Evolutionary conservation across 2,888 invertebrate genomes (phyloP).

Genomic region (Oxyscelio sp.): DNA sequence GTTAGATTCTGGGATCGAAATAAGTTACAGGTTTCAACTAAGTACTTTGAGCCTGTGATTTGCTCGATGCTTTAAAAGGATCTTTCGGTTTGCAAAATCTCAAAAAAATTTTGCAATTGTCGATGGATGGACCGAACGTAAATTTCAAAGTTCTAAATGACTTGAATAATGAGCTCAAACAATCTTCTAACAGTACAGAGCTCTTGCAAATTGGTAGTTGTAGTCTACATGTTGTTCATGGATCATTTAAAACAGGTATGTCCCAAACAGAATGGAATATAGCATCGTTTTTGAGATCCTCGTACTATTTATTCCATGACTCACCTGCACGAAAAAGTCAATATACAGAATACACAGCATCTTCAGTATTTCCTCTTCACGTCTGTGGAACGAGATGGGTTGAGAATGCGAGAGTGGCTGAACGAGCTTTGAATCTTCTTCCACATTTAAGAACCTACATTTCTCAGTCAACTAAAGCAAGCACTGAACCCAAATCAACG

Average conservation of each 20-base stretch:
- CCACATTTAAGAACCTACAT: conserved; percentile 70
- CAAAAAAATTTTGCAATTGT: neutral
- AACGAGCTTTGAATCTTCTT: conserved; percentile 70
- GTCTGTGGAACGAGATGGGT: conserved; percentile 79
- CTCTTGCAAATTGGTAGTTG: conserved; percentile 81
- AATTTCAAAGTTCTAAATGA: conserved; percentile 68
- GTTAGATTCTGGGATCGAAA: conserved; percentile 77
- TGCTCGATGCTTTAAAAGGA: neutral
- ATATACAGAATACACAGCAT: conserved; percentile 72
- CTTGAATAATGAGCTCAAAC: conserved; percentile 66
- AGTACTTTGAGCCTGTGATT: conserved; percentile 76
- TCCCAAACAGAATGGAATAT: conserved; percentile 75
- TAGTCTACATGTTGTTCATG: conserved; percentile 81
- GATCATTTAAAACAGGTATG: conserved; percentile 81
- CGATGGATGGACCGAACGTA: too few relatives aligned
- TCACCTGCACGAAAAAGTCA: conserved; percentile 78
- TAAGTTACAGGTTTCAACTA: conserved; percentile 66
- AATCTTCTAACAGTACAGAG: conserved; percentile 27
- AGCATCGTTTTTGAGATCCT: conserved; percentile 73
- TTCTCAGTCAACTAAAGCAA: conserved; percentile 29
- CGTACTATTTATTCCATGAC: conserved; percentile 81
- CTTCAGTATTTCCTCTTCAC: conserved; percentile 76
- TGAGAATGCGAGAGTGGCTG: conserved; percentile 74
- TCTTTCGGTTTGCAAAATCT: conserved; percentile 11
- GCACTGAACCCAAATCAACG: conserved; percentile 24